Base-by-base conservation (phyloP, 2,797 vertebrate genomes). In the Sitta carolinensis region DNA sequence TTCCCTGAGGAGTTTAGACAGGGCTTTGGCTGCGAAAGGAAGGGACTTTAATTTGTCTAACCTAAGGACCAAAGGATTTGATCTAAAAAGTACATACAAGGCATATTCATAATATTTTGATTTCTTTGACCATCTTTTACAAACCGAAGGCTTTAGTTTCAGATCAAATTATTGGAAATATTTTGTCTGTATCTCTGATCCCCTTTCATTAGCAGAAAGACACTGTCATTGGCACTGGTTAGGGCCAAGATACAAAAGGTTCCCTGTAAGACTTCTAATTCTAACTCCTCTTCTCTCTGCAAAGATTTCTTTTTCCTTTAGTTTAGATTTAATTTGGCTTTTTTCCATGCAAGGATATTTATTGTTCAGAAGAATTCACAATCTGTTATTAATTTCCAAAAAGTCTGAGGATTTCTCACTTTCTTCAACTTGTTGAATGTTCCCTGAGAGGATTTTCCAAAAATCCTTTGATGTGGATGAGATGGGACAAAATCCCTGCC, bases 1-100 rank as follows among this genome's bases (percentile, higher is more conserved):
- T 94, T 81, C 83, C 76, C 82, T 38, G 36, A 23, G n/a, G 74
- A 63, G 51, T 78, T 94, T 79, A 69, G 54, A 22, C 34, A 51
- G 21, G 43, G 62, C 62, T 72, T 90, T 91, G 76, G 16, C 62
- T 78, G 58, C 66, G 30, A 61, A 72, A 88, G 40, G 54, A 75
- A 72, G 18, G 50, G 61, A 59, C n/a, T 54, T 66, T 38, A 43
- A 47, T 72, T 91, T 95, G 80, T 79, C 57, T 74, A 77, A 54
- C 72, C 61, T 45, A 38, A 69, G 29, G n/a, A 74, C 73, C 78
- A 87, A 48, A 77, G 38, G 25, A 89, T 83, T 38, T 80, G 34
- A 40, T 95, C 36, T 54, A 74, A 70, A 70, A 63, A 78, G 59
- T 63, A 57, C 21, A 32, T 48, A 51, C 59, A 79, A 38, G 19